Evolutionary conservation across 2,888 invertebrate genomes (phyloP).

Genomic region (Anoncus sp.): DNA sequence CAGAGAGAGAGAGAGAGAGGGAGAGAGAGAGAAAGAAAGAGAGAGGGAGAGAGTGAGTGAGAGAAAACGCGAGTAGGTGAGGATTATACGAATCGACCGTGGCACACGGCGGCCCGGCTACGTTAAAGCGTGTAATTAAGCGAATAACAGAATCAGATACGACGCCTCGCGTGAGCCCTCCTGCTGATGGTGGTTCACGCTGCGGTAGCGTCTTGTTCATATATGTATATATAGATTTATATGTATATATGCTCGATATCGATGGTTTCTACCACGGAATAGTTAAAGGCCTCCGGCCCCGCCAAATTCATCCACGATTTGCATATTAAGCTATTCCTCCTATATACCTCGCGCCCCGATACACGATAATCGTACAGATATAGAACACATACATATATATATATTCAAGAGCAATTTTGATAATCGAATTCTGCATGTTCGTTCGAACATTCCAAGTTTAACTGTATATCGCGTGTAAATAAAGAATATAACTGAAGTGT

Average conservation of each 20-base stretch:
- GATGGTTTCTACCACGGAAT: constrained; percentile 57
- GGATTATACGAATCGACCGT: constrained; percentile 78
- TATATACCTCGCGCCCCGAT: constrained; percentile 2
- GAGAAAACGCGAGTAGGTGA: constrained; percentile 73
- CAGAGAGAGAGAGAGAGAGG: constrained; percentile 60
- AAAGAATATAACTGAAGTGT: no score
- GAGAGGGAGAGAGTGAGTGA: constrained; percentile 74
- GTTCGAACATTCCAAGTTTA: constrained; percentile 10
- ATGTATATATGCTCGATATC: constrained; percentile 43
- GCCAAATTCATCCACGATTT: constrained; percentile 54
- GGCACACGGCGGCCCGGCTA: constrained; percentile 72
- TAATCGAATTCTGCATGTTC: constrained; percentile 33
- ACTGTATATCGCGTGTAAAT: no score
- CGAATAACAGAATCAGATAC: constrained; percentile 81
- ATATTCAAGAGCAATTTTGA: constrained; percentile 31
- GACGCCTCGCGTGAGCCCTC: constrained; percentile 77
- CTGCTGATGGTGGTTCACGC: constrained; percentile 65
- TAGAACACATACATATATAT: constrained; percentile 5
- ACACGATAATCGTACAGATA: constrained; percentile 24
- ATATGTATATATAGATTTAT: constrained; percentile 18
- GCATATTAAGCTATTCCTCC: constrained; percentile 56
- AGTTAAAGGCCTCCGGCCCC: constrained; percentile 53
- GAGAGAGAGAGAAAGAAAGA: constrained; percentile 65
- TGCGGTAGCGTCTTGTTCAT: constrained; percentile 56
- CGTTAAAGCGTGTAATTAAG: constrained; percentile 81